Evolutionary conservation across 2,888 invertebrate species (phyloP).

Genomic region (Pogonocherus hispidulus): DNA sequence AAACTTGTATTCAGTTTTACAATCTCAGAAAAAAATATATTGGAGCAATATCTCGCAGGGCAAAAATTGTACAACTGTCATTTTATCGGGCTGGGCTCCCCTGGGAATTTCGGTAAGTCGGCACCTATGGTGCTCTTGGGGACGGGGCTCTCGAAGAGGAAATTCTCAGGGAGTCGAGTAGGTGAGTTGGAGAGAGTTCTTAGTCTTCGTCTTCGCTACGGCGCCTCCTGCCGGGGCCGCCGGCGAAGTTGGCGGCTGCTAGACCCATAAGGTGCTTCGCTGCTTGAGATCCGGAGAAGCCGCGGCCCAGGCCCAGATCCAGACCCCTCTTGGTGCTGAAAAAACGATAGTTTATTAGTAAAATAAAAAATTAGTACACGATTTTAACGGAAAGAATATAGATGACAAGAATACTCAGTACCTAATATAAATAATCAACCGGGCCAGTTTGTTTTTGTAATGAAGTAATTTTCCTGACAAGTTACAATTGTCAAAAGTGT

Average conservation of each 20-base stretch:
- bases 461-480: no score
- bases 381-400: no score
- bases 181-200: conserved; percentile 6
- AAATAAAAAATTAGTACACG: no score
- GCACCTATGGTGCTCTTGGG: conserved; percentile 7
- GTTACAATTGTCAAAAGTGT: no score
- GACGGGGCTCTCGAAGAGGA: conserved; percentile 18
- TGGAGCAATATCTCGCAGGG: no score
- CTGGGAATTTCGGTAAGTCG: neutral
- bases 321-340: conserved; percentile 87
- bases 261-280: conserved; percentile 94
- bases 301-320: conserved; percentile 89
- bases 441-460: no score
- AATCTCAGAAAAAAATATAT: no score
- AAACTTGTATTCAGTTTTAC: no score
- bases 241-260: conserved; percentile 90
- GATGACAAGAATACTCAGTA: no score
- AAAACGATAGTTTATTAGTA: conserved; percentile 44
- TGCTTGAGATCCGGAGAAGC: conserved; percentile 90
- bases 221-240: conserved; percentile 90
- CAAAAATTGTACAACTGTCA: no score
- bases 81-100: no score
- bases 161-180: conserved; percentile 10
- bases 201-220: conserved; percentile 71
- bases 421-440: no score